Base-by-base conservation (phyloP, 2,797 vertebrate genomes). In the Eremophila alpestris region DNA sequence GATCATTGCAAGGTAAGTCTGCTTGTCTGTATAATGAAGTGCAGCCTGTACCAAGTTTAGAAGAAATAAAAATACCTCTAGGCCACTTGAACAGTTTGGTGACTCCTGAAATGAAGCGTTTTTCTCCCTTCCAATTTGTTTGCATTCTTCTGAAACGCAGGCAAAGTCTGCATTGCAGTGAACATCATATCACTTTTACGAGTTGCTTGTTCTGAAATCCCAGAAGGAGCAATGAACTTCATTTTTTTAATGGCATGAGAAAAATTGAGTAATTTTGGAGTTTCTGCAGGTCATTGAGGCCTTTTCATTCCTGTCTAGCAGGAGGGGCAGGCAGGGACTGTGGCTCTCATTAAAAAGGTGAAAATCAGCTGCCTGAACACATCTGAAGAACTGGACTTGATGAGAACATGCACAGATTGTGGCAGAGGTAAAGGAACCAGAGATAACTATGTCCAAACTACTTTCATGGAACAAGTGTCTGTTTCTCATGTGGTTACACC, bases 401-500 rank as follows among this genome's bases (percentile, higher is more conserved):
- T 40, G 43, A 63, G 27, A n/a, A 24, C 18, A 20, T 14, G 13
- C 36, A 30, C 1, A 5, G 14, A 11, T n/a, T 58, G 8, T 81
- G 65, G 12, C 29, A 32, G 2, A 38, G 36, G 6, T n/a, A 68
- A 68, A 52, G 3, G 13, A 15, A 45, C 2, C 29, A 32, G 27
- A 32, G 27, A 40, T 9, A 36, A 56, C 11, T 10, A 15, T 0
- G 4, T 64, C 16, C 34, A 36, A 27, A 38, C 0, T 0, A 49
- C 26, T 45, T 48, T 16, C 26, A 13, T n/a, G 55, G 55, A 32
- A 62, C 1, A 43, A 5, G 4, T 21, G 17, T 30, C 32, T 45
- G 11, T 62, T 52, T 76, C 51, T 64, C 23, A 20, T 10, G 4
- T 30, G 69, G 32, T 40, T 3, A 1, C 5, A 3, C 6, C 22